These are phyloP conservation scores for Paramuricea clavata DNA, from an alignment of 92 coral and sea anemone species.

Conservation along the genomic window DNA sequence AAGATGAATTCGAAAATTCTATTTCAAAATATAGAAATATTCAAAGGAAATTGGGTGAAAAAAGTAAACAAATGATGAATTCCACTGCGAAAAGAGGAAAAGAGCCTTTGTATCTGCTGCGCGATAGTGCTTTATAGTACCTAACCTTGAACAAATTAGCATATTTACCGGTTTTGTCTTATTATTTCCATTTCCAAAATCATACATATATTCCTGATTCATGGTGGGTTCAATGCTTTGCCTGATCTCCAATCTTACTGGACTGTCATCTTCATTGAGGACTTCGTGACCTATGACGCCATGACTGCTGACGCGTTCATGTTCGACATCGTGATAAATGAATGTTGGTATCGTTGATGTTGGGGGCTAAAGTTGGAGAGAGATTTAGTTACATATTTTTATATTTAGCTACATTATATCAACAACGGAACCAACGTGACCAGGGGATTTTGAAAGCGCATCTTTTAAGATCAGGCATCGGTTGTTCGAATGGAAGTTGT, in stretches of 20 bases:
- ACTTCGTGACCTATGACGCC: slow-evolving; percentile 34
- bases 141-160: background rate
- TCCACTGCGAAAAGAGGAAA: too few relatives aligned
- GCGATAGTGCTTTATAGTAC: too few relatives aligned
- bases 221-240: background rate
- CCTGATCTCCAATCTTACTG: slow-evolving; percentile 34
- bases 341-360: slow-evolving; percentile 35
- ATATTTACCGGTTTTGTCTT: background rate
- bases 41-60: too few relatives aligned
- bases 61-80: too few relatives aligned
- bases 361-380: background rate
- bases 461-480: too few relatives aligned
- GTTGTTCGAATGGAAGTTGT: too few relatives aligned
- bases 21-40: too few relatives aligned
- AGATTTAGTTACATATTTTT: background rate
- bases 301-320: slow-evolving; percentile 21
- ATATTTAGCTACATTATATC: background rate
- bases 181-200: slow-evolving; percentile 13
- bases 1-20: too few relatives aligned
- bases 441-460: too few relatives aligned
- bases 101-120: too few relatives aligned
- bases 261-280: slow-evolving; percentile 16
- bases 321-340: slow-evolving; percentile 36
- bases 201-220: slow-evolving; percentile 28
- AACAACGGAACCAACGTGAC: background rate